Base-by-base conservation (phyloP, 1,140 invertebrate species). In the Cherax destructor region DNA sequence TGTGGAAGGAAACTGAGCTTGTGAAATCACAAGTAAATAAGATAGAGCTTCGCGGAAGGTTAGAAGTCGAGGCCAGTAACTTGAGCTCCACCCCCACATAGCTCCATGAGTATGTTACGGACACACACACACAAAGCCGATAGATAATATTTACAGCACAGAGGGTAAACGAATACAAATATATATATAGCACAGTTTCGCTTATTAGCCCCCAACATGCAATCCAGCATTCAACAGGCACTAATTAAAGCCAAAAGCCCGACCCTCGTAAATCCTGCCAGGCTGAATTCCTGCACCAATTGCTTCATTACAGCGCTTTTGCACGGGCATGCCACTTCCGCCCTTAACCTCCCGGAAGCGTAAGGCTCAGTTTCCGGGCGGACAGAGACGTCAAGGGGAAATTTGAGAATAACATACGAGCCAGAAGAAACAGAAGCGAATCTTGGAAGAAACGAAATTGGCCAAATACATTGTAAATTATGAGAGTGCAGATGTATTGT, bases 191-290 rank as follows among this genome's bases (percentile, higher is more conserved):
- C 86, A 30, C 7, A n/a, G 86, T 72, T 88, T 80, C 61, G 77
- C 86, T 88, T 88, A 88, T 88, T 88, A 88, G 77, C 41, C 59
- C 30, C 56, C 30, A 65, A 81, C 86, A 88, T 88, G 86, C 86
- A 88, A 88, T 88, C 78, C 86, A 88, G 86, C 86, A 88, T 88
- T 88, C 86, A 88, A 88, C 86, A 88, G 59, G 86, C 86, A 88
- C 86, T 88, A 88, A 88, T 88, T 88, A 88, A 88, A 88, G 77
- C 86, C 86, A 88, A 88, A 88, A 80, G 59, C 86, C 30, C 86
- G 56, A 80, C 86, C 61, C 77, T 80, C 86, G 86, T 88, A 88
- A 88, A 88, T 88, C 78, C 76, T 69, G 86, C 77, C 50, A 21
- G 86, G 77, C 86, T 88, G 86, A 81, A 88, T 88, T 88, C 86